Evolutionary conservation across 2,888 invertebrate genomes (phyloP).

Genomic region (Conus canariensis): DNA sequence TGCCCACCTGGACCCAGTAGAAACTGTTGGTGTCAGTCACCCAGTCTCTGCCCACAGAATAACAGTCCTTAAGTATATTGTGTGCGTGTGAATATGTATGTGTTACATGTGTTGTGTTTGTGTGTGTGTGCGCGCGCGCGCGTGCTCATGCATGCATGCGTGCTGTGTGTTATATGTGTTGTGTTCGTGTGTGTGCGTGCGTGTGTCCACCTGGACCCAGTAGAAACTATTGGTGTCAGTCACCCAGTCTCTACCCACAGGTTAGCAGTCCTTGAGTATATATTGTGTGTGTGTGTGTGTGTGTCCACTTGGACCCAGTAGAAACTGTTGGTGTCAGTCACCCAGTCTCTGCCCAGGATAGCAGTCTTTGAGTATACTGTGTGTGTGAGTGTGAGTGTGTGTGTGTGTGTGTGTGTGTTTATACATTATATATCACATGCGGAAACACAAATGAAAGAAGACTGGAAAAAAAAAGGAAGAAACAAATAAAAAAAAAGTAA

Average conservation of each 20-base stretch:
- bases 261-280: too few species aligned
- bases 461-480: background rate
- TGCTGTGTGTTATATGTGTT: too few species aligned
- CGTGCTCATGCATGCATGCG: too few species aligned
- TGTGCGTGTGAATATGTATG: background rate
- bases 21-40: background rate
- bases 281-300: background rate
- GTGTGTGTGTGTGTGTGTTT: slow-evolving; percentile 8
- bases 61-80: too few species aligned
- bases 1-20: background rate
- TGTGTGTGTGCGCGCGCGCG: background rate
- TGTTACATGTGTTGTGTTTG: too few species aligned
- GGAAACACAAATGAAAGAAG: too few species aligned
- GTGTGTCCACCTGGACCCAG: background rate
- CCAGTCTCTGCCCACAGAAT: background rate
- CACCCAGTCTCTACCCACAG: background rate
- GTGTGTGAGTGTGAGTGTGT: background rate
- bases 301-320: slow-evolving; percentile 53
- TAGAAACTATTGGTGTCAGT: background rate
- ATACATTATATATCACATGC: too few species aligned
- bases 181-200: too few species aligned
- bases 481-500: background rate
- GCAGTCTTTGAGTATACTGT: too few species aligned
- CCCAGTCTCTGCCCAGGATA: slow-evolving; percentile 50
- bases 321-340: slow-evolving; percentile 56